phyloP scores from a whole-genome alignment of 2,888 invertebrate genomes.

The Cosmopolites sordidus region DNA sequence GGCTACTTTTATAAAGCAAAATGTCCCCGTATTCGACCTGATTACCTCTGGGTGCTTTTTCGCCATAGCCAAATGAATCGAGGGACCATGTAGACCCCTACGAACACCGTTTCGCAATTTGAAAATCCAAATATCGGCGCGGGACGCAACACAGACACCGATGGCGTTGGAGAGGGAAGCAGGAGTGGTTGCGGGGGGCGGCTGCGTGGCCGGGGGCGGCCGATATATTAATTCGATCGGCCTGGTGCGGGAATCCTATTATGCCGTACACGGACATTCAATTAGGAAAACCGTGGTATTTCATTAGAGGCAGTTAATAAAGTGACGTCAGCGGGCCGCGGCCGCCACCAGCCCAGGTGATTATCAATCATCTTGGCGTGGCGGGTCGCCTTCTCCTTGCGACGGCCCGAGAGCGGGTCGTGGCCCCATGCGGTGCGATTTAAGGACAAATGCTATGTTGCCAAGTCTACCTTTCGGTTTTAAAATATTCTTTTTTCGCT shows the following conservation, averaged over 20 bases:
- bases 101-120: conserved; percentile 26
- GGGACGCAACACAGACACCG: too few relatives aligned
- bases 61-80: not conserved
- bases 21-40: too few relatives aligned
- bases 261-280: conserved; percentile 49
- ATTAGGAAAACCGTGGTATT: conserved; percentile 50
- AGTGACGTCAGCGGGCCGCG: conserved; percentile 44
- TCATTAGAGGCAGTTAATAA: conserved; percentile 49
- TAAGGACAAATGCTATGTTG: conserved; percentile 10
- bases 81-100: conserved; percentile 14
- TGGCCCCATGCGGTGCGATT: conserved; percentile 20
- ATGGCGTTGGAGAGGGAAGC: conserved; percentile 15
- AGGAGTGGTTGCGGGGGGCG: conserved; percentile 4
- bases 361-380: conserved; percentile 45
- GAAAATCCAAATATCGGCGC: conserved; percentile 24
- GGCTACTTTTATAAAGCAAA: too few relatives aligned
- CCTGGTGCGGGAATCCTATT: conserved; percentile 47
- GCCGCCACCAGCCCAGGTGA: conserved; percentile 40
- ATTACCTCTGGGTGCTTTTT: not conserved
- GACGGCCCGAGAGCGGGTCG: conserved; percentile 15
- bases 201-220: conserved; percentile 5
- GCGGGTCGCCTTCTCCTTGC: conserved; percentile 10
- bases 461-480: conserved; percentile 2
- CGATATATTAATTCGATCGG: conserved; percentile 36
- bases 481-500: too few relatives aligned